Evolutionary conservation across 2,797 vertebrate species (phyloP).

Genomic region (Danio aesculapii): DNA sequence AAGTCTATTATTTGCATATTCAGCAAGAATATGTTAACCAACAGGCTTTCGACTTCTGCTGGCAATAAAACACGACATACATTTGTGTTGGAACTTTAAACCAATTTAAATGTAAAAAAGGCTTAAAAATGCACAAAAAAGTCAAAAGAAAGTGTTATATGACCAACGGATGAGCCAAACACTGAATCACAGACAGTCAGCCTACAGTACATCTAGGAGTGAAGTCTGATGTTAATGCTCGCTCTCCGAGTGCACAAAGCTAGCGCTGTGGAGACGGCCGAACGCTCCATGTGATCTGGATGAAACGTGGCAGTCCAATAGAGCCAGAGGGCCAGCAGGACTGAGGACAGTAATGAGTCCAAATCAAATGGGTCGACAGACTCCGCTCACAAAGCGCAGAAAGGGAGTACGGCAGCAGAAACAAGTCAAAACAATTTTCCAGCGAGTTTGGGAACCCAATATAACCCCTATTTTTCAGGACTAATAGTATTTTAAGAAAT

Average conservation of each 20-base stretch:
- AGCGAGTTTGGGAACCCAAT: neutral
- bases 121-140: too few relatives aligned
- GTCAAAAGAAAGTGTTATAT: too few relatives aligned
- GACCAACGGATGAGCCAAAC: too few relatives aligned
- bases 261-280: neutral
- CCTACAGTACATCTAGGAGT: too few relatives aligned
- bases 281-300: conserved; percentile 30
- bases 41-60: too few relatives aligned
- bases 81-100: too few relatives aligned
- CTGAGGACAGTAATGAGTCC: conserved; percentile 7
- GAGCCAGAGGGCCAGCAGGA: conserved; percentile 8
- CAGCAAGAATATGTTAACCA: too few relatives aligned
- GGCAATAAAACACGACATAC: too few relatives aligned
- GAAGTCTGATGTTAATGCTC: neutral
- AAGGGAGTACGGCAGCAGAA: neutral
- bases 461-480: neutral
- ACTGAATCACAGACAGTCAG: too few relatives aligned
- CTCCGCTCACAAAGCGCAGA: neutral
- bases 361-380: conserved; percentile 26
- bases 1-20: too few relatives aligned
- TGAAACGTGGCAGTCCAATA: conserved; percentile 36
- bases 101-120: too few relatives aligned
- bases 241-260: neutral
- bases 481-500: neutral
- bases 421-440: neutral